These are phyloP conservation scores for Scomber colias DNA, from an alignment of 2,113 vertebrate genomes.

Conservation along the genomic window DNA sequence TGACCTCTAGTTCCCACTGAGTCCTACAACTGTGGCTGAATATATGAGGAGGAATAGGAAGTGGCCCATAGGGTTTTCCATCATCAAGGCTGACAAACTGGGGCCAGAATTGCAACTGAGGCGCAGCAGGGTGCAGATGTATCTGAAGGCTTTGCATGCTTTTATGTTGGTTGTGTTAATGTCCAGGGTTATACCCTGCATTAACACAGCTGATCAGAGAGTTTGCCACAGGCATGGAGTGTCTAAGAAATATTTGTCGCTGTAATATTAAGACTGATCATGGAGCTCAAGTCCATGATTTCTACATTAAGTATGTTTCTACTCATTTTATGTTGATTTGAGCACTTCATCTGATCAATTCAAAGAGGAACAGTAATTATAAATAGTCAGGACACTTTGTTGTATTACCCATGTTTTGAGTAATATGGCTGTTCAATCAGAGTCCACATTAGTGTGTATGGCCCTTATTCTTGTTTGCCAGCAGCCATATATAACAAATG, in stretches of 20 bases:
- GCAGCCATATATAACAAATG: constrained; percentile 58
- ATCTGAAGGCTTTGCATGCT: constrained; percentile 39
- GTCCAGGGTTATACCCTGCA: constrained; percentile 29
- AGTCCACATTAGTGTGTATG: constrained; percentile 21
- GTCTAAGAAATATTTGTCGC: constrained; percentile 28
- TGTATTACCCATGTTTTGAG: constrained; percentile 21
- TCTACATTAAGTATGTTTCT: background rate
- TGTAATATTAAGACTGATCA: constrained; percentile 4
- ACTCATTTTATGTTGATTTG: too few relatives aligned
- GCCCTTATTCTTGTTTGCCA: constrained; percentile 33
- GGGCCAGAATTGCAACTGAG: constrained; percentile 51
- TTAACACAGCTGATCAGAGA: constrained; percentile 40
- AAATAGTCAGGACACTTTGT: background rate
- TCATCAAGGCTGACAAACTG: constrained; percentile 56
- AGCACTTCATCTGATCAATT: background rate
- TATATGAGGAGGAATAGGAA: constrained; percentile 42
- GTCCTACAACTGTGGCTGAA: constrained; percentile 43
- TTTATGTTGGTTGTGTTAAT: constrained; percentile 44
- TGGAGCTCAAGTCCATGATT: constrained; percentile 1
- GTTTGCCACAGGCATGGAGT: constrained; percentile 10
- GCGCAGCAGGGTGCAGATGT: constrained; percentile 48
- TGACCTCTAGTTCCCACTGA: constrained; percentile 49
- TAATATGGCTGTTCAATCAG: constrained; percentile 26
- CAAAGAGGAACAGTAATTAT: background rate
- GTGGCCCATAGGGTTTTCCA: constrained; percentile 55